Percentiles rank a stretch among this genome's conserved stretches.
phyloP scores from a whole-genome alignment of 2,797 vertebrate genomes.

The Cossypha niveicapilla region DNA sequence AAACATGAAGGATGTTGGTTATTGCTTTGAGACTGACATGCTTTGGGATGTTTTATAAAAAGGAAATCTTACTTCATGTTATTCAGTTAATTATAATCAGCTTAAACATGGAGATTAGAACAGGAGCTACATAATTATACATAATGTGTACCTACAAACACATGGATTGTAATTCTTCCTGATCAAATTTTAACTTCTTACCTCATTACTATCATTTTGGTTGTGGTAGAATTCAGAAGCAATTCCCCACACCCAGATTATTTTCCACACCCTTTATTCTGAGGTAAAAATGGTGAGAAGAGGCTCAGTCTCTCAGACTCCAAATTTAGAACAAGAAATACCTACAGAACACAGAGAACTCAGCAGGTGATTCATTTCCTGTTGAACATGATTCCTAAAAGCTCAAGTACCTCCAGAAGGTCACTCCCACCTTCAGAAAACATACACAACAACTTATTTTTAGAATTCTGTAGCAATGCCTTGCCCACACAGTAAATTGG shows the following conservation, averaged over 20 bases:
- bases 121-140: neutral
- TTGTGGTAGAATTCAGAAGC: neutral
- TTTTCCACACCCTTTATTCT: neutral
- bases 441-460: constrained; percentile 60
- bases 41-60: neutral
- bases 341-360: neutral
- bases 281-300: neutral
- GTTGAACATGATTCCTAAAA: constrained; percentile 30
- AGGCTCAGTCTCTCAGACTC: neutral
- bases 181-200: neutral
- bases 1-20: neutral
- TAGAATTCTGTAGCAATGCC: constrained; percentile 49
- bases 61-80: neutral
- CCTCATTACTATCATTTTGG: neutral
- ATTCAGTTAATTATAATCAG: neutral
- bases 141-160: neutral
- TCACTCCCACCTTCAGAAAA: constrained; percentile 56
- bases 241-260: neutral
- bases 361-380: constrained; percentile 49
- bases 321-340: constrained; percentile 4
- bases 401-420: constrained; percentile 49
- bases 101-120: neutral
- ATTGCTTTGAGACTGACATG: neutral
- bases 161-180: neutral
- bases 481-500: constrained; percentile 53